Evolutionary conservation across 2,888 invertebrate genomes (phyloP).

Genomic region (Hoplodrina ambigua): DNA sequence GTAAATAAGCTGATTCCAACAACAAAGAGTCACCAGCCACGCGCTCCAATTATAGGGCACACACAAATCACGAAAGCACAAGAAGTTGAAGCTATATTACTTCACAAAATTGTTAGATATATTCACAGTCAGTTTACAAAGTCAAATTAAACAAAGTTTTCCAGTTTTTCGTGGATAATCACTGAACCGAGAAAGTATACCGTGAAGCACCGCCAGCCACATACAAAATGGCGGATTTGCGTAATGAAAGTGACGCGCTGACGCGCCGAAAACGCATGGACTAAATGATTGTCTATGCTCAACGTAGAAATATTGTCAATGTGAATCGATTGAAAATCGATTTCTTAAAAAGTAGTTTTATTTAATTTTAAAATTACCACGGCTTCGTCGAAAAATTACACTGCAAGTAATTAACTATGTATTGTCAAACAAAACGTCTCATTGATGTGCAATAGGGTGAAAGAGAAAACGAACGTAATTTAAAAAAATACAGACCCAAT

Average conservation of each 20-base stretch:
- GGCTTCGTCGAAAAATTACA: too few species aligned
- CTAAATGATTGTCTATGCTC: conserved; percentile 70
- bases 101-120: conserved; percentile 80
- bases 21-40: conserved; percentile 90
- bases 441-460: too few species aligned
- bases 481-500: too few species aligned
- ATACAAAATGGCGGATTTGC: conserved; percentile 91
- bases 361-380: background rate
- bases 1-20: conserved; percentile 88
- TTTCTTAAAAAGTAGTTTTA: background rate
- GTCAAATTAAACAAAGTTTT: conserved; percentile 83
- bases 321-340: background rate
- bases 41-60: conserved; percentile 90
- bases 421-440: too few species aligned
- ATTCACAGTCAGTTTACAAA: conserved; percentile 79
- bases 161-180: conserved; percentile 85
- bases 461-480: too few species aligned
- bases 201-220: conserved; percentile 89
- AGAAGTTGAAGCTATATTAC: conserved; percentile 78
- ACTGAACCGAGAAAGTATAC: conserved; percentile 86
- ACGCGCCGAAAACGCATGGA: conserved; percentile 84
- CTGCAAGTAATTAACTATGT: too few species aligned
- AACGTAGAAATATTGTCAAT: background rate
- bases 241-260: conserved; percentile 90
- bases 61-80: conserved; percentile 89